Conservation (phyloP, 2,113 vertebrate species). For the Oryzias celebensis region DNA sequence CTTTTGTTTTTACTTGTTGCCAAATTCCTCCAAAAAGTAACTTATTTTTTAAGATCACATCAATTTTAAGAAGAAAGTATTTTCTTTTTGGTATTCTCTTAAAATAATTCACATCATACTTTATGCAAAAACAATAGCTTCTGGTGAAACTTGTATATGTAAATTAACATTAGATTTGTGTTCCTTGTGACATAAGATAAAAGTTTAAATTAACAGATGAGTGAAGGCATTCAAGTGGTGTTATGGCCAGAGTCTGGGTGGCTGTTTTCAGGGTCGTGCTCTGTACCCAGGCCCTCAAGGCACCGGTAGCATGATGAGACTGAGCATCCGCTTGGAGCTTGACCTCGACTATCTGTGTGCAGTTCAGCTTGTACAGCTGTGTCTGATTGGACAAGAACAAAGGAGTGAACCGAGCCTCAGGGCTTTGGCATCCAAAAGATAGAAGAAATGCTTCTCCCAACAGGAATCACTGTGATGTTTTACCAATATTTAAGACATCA, state of each 20-base stretch:
- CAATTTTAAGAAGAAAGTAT: too few species aligned
- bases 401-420: conserved; percentile 47
- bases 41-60: neutral
- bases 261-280: conserved; percentile 66
- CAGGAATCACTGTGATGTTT: conserved; percentile 7
- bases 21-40: conserved; percentile 6
- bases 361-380: conserved; percentile 74
- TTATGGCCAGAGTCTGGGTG: conserved; percentile 70
- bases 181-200: neutral
- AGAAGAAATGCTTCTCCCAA: conserved; percentile 28
- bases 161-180: too few species aligned
- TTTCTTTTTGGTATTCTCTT: too few species aligned
- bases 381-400: conserved; percentile 72
- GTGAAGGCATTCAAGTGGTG: conserved; percentile 37
- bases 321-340: conserved; percentile 72
- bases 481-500: neutral
- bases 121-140: too few species aligned
- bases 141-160: too few species aligned
- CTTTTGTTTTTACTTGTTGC: conserved; percentile 13
- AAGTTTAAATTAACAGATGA: conserved; percentile 9
- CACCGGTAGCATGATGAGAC: conserved; percentile 75
- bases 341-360: conserved; percentile 68
- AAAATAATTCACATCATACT: too few species aligned
- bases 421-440: conserved; percentile 52
- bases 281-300: conserved; percentile 69